phyloP scores from a whole-genome alignment of 2,797 vertebrate genomes.

The Kryptopterus vitreolus region DNA sequence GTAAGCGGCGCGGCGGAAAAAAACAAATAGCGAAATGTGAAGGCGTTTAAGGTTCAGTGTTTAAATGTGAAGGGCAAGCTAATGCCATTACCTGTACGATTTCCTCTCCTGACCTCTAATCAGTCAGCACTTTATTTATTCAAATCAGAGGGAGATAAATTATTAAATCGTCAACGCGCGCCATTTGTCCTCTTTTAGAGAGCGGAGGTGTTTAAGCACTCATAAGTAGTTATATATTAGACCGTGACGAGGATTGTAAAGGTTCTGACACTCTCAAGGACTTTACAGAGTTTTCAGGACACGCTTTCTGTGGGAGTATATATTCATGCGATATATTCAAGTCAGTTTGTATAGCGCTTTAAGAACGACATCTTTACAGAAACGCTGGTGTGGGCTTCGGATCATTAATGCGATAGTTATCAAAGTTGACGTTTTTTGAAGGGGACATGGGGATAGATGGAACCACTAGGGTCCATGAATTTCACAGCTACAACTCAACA shows the following conservation, averaged over 20 bases:
- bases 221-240: constrained; percentile 23
- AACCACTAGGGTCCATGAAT: not conserved
- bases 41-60: constrained; percentile 74
- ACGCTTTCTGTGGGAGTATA: not conserved
- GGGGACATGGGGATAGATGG: not conserved
- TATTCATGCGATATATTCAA: not conserved
- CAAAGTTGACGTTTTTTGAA: not conserved
- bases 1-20: constrained; percentile 67
- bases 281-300: not conserved
- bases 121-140: constrained; percentile 69
- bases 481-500: not conserved
- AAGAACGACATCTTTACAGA: not conserved
- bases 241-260: not conserved
- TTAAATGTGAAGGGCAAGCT: constrained; percentile 74
- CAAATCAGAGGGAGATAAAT: constrained; percentile 62
- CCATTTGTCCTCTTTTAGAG: constrained; percentile 51
- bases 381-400: too few relatives aligned
- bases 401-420: not conserved
- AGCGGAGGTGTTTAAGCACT: constrained; percentile 36
- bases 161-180: constrained; percentile 60
- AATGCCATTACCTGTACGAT: constrained; percentile 71
- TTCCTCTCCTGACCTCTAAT: constrained; percentile 67
- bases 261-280: not conserved
- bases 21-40: constrained; percentile 78
- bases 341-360: not conserved